Base-by-base conservation (phyloP, 2,113 vertebrate genomes). In the Collichthys lucidus region DNA sequence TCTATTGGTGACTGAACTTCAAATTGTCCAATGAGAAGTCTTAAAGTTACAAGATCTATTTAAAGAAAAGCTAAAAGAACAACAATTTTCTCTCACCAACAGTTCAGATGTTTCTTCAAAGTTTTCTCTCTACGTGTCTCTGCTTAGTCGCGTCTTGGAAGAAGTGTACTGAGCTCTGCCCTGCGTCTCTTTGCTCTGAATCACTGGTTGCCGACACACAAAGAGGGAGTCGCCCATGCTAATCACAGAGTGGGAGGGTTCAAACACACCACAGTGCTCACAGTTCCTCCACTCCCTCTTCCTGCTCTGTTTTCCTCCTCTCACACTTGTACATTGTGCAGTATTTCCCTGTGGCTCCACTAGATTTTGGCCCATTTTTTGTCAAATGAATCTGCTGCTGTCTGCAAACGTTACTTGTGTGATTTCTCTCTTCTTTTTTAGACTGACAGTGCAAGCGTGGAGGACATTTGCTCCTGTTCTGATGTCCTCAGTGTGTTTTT, bases 221-320 rank as follows among this genome's bases (percentile, higher is more conserved):
- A 7, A 82, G 89, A 78, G 90, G 89, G 94, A 92, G 91, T 89
- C 26, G 56, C 85, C 77, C 84, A 86, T 71, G 83, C 62, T 83
- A 86, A 92, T 86, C 59, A 64, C 61, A 63, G 77, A 84, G 89
- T 86, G 83, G 90, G 93, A 82, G 85, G 91, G 76, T 57, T 22
- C 74, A 5, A 83, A 65, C 46, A 62, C 87, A 79, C 80, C 81
- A 82, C 87, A 80, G n/a, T 4, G 50, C 49, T 71, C 35, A 62
- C 86, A 78, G 64, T 70, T 84, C 65, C 74, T 79, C 87, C 82
- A 67, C 82, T 81, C 73, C 84, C 76, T 53, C 67, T 86, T 85
- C 80, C 75, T 85, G 69, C 81, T 83, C 72, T 46, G 14, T 78
- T 74, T 72, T 50, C 73, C 79, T 52, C 69, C 14, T 63, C 69